Base-by-base conservation (phyloP, 2,888 invertebrate species). In the Micoletzkya japonica region DNA sequence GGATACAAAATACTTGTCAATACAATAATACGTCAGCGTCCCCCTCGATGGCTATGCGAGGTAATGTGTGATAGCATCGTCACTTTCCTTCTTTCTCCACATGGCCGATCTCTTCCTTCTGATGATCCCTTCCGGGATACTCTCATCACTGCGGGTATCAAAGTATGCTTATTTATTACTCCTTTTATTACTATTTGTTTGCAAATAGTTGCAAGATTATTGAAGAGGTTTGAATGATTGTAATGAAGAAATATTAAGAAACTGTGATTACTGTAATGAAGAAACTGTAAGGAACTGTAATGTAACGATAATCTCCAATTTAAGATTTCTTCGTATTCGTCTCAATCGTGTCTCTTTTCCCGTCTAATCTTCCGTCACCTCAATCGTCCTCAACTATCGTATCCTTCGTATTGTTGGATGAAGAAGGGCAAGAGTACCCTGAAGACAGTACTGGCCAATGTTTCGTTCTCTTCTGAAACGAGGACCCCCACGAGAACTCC, bases 11-110 rank as follows among this genome's bases (percentile, higher is more conserved):
- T n/a, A n/a, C n/a, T n/a, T n/a, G n/a, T n/a, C n/a, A n/a, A n/a
- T n/a, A n/a, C n/a, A n/a, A n/a, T n/a, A n/a, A n/a, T n/a, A n/a
- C n/a, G n/a, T n/a, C n/a, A 61, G 61, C 39, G 61, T 30, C n/a
- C 61, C n/a, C 61, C 61, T 20, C 34, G 28, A 4, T 61, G 44
- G 44, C 28, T 61, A 6, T 61, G 61, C n/a, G 61, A 61, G 28
- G 49, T 32, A 30, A 30, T 30, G 39, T 14, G 44, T 4, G 14
- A 28, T 14, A 44, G 24, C 17, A 49, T 61, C 14, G 10, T 39
- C 17, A 44, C 61, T 6, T 61, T 61, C 28, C 61, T 61, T 49
- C 61, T 61, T n/a, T 61, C 61, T 30, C 30, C 44, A 0, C 39
- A n/a, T 39, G 61, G 61, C n/a, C 7, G 28, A 0, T 30, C 44